phyloP scores from a whole-genome alignment of 2,797 vertebrate species.

The Centropyge bicolor region DNA sequence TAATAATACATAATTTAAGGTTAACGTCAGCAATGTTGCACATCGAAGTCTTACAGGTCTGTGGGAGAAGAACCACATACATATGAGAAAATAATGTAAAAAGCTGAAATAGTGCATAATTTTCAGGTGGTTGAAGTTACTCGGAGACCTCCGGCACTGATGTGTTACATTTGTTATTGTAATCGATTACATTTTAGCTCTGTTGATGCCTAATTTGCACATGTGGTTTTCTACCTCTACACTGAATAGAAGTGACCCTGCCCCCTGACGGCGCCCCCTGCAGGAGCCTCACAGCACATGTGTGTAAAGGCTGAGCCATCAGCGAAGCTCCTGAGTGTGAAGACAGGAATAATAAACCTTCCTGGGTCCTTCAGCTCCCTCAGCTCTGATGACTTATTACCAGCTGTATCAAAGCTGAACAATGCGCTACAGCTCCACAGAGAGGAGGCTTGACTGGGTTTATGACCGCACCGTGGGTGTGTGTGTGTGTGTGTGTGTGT shows the following conservation, averaged over 20 bases:
- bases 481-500: background rate
- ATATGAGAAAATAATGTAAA: background rate
- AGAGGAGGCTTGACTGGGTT: constrained; percentile 39
- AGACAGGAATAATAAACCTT: constrained; percentile 59
- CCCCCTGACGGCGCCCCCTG: background rate
- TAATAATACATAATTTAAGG: background rate
- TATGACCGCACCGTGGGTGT: constrained; percentile 26
- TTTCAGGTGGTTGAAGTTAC: background rate
- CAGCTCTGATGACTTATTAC: constrained; percentile 70
- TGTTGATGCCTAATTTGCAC: background rate
- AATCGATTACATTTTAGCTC: background rate
- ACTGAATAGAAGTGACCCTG: background rate
- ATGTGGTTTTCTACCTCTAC: background rate
- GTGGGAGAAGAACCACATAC: background rate
- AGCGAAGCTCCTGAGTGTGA: constrained; percentile 26
- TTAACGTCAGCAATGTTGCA: background rate
- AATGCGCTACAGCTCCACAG: constrained; percentile 30
- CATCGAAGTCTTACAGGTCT: background rate
- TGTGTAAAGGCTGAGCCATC: constrained; percentile 40
- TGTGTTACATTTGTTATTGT: background rate
- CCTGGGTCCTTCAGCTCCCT: constrained; percentile 56
- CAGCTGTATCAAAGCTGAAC: constrained; percentile 61
- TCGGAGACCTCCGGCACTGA: background rate
- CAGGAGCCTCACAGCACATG: background rate
- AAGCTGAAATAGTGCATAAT: background rate